Conservation (phyloP, 2,797 vertebrate species). For the Schizopygopsis malacanthus region DNA sequence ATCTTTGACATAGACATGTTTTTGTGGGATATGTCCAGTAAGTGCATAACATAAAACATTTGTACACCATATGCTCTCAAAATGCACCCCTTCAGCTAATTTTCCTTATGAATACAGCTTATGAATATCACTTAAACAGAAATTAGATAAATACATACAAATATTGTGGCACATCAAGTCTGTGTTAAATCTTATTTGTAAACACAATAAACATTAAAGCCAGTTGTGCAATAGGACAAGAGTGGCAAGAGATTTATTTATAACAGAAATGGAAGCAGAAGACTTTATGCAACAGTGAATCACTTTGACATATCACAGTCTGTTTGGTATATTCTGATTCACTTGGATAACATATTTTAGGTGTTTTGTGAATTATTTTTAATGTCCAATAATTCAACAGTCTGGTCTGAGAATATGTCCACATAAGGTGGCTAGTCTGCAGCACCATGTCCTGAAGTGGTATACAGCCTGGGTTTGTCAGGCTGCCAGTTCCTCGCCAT, state of each 20-base stretch:
- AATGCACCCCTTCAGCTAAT: background rate
- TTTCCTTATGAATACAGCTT: background rate
- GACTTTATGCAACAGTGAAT: background rate
- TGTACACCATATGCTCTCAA: background rate
- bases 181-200: slow-evolving; percentile 62
- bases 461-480: slow-evolving; percentile 56
- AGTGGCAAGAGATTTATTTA: slow-evolving; percentile 28
- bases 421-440: slow-evolving; percentile 64
- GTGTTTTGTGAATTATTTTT: slow-evolving; percentile 48
- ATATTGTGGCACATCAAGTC: slow-evolving; percentile 46
- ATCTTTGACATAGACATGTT: background rate
- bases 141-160: background rate
- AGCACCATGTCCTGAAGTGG: slow-evolving; percentile 40
- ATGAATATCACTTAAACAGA: background rate
- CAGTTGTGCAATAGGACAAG: slow-evolving; percentile 28
- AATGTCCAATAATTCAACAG: slow-evolving; percentile 64
- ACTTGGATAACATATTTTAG: slow-evolving; percentile 17
- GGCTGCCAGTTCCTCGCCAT: slow-evolving; percentile 59
- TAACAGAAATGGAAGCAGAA: slow-evolving; percentile 1
- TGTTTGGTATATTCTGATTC: slow-evolving; percentile 14
- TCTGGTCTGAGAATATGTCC: slow-evolving; percentile 58
- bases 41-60: background rate
- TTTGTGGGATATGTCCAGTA: background rate
- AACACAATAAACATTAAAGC: slow-evolving; percentile 51
- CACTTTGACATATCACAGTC: slow-evolving; percentile 14